These are phyloP conservation scores for Mastomys coucha DNA, from an alignment of 2,113 vertebrate genomes.

Conservation along the genomic window DNA sequence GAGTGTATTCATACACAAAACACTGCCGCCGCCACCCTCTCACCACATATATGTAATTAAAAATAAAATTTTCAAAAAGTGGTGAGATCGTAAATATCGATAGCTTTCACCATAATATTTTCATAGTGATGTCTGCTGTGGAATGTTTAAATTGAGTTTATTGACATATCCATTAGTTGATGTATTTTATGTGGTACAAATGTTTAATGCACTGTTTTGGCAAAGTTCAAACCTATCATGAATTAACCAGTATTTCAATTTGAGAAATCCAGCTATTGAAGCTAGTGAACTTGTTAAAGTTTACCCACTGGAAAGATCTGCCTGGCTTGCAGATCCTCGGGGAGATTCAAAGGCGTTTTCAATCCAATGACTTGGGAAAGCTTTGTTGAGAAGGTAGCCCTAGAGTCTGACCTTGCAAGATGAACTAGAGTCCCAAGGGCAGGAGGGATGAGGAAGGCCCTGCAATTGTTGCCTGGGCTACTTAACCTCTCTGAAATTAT, in stretches of 20 bases:
- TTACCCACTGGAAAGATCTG: neutral
- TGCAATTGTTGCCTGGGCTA: conserved; percentile 31
- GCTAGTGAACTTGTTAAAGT: neutral
- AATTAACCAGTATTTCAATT: neutral
- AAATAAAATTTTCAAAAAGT: neutral
- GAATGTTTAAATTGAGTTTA: neutral
- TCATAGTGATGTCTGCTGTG: neutral
- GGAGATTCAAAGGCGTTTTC: neutral
- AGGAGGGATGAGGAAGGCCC: neutral
- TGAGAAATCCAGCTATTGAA: neutral
- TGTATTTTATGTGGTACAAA: neutral
- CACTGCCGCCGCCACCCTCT: neutral
- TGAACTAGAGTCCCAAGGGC: conserved; percentile 17
- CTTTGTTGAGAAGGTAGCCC: neutral
- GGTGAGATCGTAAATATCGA: neutral
- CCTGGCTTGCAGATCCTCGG: neutral
- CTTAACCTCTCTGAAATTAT: conserved; percentile 63
- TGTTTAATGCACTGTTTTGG: neutral
- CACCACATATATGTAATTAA: neutral
- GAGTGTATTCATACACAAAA: neutral
- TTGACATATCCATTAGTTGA: neutral
- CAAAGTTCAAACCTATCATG: neutral
- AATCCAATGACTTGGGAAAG: neutral
- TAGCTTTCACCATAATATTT: neutral
- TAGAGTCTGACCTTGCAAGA: neutral